Conservation (phyloP, 1,140 invertebrate genomes). For the Caenorhabditis remanei region DNA sequence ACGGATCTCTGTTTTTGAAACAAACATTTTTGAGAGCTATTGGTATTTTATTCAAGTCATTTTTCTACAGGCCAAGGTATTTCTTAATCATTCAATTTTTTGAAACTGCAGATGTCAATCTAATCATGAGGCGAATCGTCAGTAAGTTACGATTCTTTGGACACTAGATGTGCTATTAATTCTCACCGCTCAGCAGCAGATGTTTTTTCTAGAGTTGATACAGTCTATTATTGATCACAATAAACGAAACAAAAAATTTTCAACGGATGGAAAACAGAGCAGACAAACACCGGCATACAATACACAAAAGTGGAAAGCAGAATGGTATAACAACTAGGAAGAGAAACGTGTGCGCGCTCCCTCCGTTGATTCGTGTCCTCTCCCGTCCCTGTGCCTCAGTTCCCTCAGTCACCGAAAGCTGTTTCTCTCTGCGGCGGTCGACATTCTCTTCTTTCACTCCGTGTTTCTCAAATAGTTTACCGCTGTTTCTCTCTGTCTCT, state of each 20-base stretch:
- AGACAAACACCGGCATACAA: conserved; percentile 20
- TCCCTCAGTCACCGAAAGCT: conserved; percentile 42
- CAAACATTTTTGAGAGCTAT: too few relatives aligned
- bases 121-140: too few relatives aligned
- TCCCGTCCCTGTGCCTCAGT: conserved; percentile 3
- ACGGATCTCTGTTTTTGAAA: too few relatives aligned
- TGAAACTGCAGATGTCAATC: too few relatives aligned
- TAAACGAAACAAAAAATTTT: neutral
- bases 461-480: conserved; percentile 53
- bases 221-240: too few relatives aligned
- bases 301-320: conserved; percentile 5
- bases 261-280: neutral
- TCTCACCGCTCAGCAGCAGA: too few relatives aligned
- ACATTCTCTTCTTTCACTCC: conserved; percentile 9
- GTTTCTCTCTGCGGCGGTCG: conserved; percentile 17
- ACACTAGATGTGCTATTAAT: too few relatives aligned
- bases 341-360: conserved; percentile 36
- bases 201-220: too few relatives aligned
- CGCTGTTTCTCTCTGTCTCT: conserved; percentile 34
- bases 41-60: too few relatives aligned
- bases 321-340: conserved; percentile 44
- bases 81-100: too few relatives aligned
- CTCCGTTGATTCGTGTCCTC: conserved; percentile 20
- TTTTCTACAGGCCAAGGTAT: too few relatives aligned
- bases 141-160: too few relatives aligned